Evolutionary conservation across 2,113 vertebrate species (phyloP), one percentile per base, ranked within the genome.

Genomic region (Pterophyllum scalare): DNA sequence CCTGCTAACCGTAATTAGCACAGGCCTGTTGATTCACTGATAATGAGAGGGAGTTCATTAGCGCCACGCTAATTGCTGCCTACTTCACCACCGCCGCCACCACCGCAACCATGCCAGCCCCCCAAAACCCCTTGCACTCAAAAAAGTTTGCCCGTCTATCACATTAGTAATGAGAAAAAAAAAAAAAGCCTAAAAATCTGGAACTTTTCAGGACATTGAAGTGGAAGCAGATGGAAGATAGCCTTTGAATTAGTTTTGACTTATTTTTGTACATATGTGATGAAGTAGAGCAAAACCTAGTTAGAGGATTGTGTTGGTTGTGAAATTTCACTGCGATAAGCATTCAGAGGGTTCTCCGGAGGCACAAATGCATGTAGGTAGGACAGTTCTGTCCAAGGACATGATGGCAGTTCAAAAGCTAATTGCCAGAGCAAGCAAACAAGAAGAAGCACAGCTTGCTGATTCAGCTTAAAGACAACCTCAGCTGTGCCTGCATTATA

Each of bases 11-110:
- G 88, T 95, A 96, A 96, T 96, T 96, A 96, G 95, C 95, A 89
- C 89, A 77, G 93, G 94, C 94, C 94, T 94, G 94, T 96, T 96
- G 95, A 96, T 96, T 95, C 93, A 85, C 92, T 91, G 94, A 95
- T 95, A 96, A 96, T 96, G 95, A 95, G 94, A 91, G 91, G 93
- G 92, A 95, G 94, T 96, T 96, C 94, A 96, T 96, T 96, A 96
- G 93, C 94, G 62, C 89, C 81, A 87, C 74, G 56, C 93, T 96
- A 96, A 96, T 96, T 96, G 94, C 95, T 90, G 90, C 90, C 92
- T 93, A 93, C 92, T 93, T 92, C 91, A 91, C 89, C 88, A 91
- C 85, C 89, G 82, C 80, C 80, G 19, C 79, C 88, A 70, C 87
- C 87, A 84, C 85, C 84, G 80, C 85, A 80, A 49, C 90, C 88